Evolutionary conservation across 2,888 invertebrate species (phyloP).

Genomic region (Microplitis deprimator): DNA sequence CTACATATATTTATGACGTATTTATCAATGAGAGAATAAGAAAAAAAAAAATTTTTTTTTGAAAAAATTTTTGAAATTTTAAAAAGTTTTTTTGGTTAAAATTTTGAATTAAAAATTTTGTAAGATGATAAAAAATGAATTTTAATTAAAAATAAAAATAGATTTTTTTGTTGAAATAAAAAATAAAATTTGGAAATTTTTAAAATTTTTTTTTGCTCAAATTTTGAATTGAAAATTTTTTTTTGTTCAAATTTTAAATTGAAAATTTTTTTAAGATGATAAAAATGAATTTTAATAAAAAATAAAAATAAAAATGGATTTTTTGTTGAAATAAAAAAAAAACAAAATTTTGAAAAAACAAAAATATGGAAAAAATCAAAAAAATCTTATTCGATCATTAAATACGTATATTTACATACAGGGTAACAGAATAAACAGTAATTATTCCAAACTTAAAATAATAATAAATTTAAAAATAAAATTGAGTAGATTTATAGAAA

Average conservation of each 20-base stretch:
- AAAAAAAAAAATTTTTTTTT: background rate
- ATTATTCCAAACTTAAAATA: slow-evolving; percentile 48
- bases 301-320: background rate
- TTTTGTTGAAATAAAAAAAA: background rate
- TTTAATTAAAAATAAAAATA: background rate
- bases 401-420: slow-evolving; percentile 59
- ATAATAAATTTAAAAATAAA: slow-evolving; percentile 53
- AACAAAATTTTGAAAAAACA: background rate
- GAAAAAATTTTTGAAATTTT: no score
- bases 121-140: no score
- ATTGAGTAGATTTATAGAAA: slow-evolving; percentile 49
- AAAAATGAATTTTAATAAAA: no score
- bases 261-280: no score
- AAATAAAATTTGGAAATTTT: no score
- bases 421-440: slow-evolving; percentile 60
- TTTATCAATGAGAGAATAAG: slow-evolving; percentile 1
- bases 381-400: slow-evolving; percentile 13
- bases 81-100: no score
- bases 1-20: slow-evolving; percentile 18
- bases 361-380: background rate
- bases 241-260: no score
- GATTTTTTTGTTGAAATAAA: background rate
- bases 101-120: no score
- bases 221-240: no score
- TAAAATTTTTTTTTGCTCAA: no score